Conservation (phyloP, 2,113 vertebrate genomes). For the Mixornis gularis region DNA sequence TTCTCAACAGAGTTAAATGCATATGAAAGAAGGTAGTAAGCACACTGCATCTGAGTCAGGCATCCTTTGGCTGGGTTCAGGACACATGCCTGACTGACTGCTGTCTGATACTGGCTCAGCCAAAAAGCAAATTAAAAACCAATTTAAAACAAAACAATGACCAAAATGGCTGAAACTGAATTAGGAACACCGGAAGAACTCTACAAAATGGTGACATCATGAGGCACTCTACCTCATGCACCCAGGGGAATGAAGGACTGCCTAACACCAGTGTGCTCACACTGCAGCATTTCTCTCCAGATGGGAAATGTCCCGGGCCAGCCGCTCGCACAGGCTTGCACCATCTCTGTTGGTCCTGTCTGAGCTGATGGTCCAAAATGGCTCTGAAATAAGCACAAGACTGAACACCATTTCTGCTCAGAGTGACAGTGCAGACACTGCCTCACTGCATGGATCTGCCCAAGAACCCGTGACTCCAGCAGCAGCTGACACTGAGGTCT, state of each 20-base stretch:
- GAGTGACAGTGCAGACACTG: not conserved
- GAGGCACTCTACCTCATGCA: not conserved
- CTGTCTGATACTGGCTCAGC: not conserved
- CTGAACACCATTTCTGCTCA: not conserved
- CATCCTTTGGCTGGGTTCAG: not conserved
- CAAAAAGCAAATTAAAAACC: not conserved
- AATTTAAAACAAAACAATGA: not conserved
- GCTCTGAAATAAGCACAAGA: not conserved
- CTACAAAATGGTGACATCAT: not conserved
- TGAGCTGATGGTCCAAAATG: not conserved
- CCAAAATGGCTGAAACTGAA: not conserved
- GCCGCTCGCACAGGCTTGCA: rapidly evolving
- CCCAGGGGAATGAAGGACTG: not conserved
- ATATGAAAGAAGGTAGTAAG: not conserved
- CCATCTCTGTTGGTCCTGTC: not conserved
- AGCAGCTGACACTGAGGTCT: not conserved
- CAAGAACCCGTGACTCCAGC: not conserved
- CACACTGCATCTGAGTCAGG: not conserved
- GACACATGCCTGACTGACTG: not conserved
- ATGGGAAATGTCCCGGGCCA: rapidly evolving
- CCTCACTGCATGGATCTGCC: not conserved
- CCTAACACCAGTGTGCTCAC: rapidly evolving
- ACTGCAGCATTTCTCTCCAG: rapidly evolving
- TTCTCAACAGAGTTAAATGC: not conserved
- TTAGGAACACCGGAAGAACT: not conserved